phyloP scores from a whole-genome alignment of 2,113 vertebrate species.

The Herpailurus yagouaroundi region DNA sequence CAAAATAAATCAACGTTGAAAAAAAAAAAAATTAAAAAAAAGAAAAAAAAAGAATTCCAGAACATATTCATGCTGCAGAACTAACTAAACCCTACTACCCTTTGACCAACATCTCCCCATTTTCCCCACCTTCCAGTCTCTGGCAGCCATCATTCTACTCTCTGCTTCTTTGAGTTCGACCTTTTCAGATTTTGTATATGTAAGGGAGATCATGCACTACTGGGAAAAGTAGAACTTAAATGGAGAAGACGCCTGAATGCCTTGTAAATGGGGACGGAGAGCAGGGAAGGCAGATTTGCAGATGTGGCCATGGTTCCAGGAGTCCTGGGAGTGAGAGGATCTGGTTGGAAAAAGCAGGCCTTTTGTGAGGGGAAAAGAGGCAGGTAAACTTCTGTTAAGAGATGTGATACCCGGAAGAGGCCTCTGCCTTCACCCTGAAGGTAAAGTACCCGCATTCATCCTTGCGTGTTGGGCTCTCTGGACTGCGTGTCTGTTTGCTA shows the following conservation, averaged over 20 bases:
- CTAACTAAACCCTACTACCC: not conserved
- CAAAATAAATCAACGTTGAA: too few relatives aligned
- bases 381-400: not conserved
- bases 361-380: not conserved
- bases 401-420: accelerated
- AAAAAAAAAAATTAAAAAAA: too few relatives aligned
- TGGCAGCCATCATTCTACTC: not conserved
- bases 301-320: not conserved
- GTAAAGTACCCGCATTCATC: not conserved
- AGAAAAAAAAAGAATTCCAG: not conserved
- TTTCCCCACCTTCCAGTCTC: not conserved
- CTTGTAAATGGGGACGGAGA: not conserved
- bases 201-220: not conserved
- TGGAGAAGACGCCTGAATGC: not conserved
- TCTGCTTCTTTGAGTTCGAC: not conserved
- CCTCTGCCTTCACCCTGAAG: not conserved
- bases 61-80: not conserved
- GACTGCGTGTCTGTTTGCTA: not conserved
- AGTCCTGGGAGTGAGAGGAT: not conserved
- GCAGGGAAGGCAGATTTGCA: not conserved
- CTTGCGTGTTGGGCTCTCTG: not conserved
- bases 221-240: not conserved
- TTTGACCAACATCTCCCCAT: not conserved
- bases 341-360: not conserved
- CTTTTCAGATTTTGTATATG: not conserved